Base-by-base conservation (phyloP, 1,140 invertebrate species). In the Sweltsa coloradensis region DNA sequence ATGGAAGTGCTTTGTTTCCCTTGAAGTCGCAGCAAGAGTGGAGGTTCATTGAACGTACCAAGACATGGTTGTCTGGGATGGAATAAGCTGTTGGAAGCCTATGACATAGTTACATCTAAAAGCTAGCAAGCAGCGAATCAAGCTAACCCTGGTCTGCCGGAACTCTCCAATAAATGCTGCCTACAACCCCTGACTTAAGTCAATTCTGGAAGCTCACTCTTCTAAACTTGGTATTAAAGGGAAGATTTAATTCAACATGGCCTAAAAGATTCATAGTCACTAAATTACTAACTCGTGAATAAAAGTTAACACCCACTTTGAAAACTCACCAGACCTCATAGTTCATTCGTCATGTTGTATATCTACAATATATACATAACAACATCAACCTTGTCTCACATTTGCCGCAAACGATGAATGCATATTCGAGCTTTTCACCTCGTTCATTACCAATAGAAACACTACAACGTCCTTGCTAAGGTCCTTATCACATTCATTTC, bases 1-100 rank as follows among this genome's bases (percentile, higher is more conserved):
- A 52, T 52, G 51, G 49, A 50, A 47, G 34, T 53, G 51, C 49
- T 53, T 53, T 47, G 51, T 46, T 51, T 50, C 34, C 29, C 29
- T 45, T 29, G 43, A 47, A 47, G 49, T 37, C 37, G 39, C 44
- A 44, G 39, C 41, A 36, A 51, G 44, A 27, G 26, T 45, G 34
- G 42, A 23, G 34, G 25, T 27, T 26, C 34, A 25, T 37, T 45
- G 42, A 19, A 27, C 22, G 26, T 24, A 39, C 29, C 11, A 27
- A 34, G 19, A 34, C 25, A 14, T 21, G 18, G 23, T 34, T 22
- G 40, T 44, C 31, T 37, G 41, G 41, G 46, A 41, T 45, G 45
- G 47, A 51, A 51, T 29, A 51, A 51, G 50, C 50, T 34, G 44
- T 47, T 34, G 29, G 44, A 51, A 51, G 50, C 50, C 49, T 29